These are phyloP conservation scores for Platycheirus rosarum DNA, from an alignment of 2,888 invertebrate genomes.

Conservation along the genomic window DNA sequence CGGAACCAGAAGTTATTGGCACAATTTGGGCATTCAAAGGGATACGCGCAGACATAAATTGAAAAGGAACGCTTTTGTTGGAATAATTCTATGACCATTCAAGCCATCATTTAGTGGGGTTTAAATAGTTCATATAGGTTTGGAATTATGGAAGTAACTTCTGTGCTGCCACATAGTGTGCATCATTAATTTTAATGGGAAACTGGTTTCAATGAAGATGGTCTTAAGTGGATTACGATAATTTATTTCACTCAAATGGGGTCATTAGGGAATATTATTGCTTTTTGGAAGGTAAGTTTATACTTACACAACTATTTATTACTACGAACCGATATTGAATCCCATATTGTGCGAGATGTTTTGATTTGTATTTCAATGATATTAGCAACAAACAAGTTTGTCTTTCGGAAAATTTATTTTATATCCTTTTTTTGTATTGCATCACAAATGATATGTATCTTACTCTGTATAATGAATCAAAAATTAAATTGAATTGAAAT, in stretches of 20 bases:
- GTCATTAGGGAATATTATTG: neutral
- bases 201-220: conserved; percentile 38
- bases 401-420: no score
- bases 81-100: conserved; percentile 14
- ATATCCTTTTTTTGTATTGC: no score
- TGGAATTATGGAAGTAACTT: conserved; percentile 5
- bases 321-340: no score
- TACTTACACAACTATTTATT: no score
- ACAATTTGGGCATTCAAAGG: conserved; percentile 16
- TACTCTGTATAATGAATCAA: no score
- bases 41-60: conserved; percentile 45
- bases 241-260: neutral
- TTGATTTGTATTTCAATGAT: no score
- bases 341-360: no score
- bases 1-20: neutral
- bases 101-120: conserved; percentile 2
- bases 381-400: no score
- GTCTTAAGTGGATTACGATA: conserved; percentile 17
- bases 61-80: neutral
- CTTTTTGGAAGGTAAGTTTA: neutral
- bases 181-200: conserved; percentile 52
- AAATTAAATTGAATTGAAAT: no score
- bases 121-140: neutral
- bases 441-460: no score
- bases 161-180: conserved; percentile 6